phyloP scores from a whole-genome alignment of 2,113 vertebrate genomes.

The Bungarus multicinctus region DNA sequence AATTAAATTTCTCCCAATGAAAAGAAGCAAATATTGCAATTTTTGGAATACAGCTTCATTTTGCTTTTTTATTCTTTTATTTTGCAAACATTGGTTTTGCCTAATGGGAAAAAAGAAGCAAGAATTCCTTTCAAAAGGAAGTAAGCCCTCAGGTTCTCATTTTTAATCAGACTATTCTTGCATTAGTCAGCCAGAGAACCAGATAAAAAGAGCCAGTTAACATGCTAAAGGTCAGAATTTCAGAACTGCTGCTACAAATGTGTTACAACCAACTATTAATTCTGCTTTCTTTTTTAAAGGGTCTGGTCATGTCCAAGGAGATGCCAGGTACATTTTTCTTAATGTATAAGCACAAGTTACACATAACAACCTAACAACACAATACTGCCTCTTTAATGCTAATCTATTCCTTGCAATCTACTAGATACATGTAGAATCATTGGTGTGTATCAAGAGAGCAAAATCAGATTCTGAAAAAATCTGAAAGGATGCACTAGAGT shows the following conservation, averaged over 20 bases:
- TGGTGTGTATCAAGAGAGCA: constrained; percentile 87
- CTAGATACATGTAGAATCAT: constrained; percentile 87
- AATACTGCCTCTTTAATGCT: constrained; percentile 87
- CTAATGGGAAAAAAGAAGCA: constrained; percentile 41
- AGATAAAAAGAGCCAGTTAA: constrained; percentile 63
- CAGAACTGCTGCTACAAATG: constrained; percentile 62
- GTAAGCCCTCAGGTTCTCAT: constrained; percentile 51
- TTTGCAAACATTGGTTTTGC: constrained; percentile 8
- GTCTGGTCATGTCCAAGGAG: constrained; percentile 77
- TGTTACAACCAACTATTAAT: constrained; percentile 71
- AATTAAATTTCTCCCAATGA: neutral
- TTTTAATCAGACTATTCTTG: constrained; percentile 49
- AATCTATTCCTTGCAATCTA: constrained; percentile 90
- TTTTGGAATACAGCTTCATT: neutral
- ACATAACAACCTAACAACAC: constrained; percentile 86
- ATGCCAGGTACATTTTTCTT: constrained; percentile 85
- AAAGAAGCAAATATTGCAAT: constrained; percentile 24
- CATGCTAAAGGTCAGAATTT: constrained; percentile 74
- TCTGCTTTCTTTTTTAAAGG: constrained; percentile 72
- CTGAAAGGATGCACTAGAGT: constrained; percentile 87
- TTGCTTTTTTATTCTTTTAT: neutral
- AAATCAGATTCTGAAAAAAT: constrained; percentile 89
- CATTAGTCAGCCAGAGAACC: constrained; percentile 52
- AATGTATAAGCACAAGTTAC: constrained; percentile 86
- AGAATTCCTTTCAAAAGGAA: constrained; percentile 33